Conservation (phyloP, 2,797 vertebrate species). For the Pteronotus mesoamericanus region DNA sequence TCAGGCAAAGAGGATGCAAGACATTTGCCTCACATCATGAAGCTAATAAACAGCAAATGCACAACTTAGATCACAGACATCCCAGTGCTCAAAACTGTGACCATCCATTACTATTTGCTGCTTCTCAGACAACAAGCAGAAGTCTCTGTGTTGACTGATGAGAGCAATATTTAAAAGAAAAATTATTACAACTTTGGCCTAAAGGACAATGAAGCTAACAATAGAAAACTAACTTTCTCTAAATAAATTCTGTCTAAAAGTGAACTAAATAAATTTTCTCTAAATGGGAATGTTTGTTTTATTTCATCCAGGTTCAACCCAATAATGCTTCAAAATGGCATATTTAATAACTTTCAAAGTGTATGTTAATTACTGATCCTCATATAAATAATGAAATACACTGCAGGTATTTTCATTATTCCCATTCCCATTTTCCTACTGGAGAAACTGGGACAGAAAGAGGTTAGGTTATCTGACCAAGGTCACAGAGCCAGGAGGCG, state of each 20-base stretch:
- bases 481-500: not conserved
- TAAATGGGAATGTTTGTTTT: conserved; percentile 11
- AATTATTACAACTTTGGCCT: not conserved
- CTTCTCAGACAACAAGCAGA: not conserved
- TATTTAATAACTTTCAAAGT: not conserved
- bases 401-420: not conserved
- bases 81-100: not conserved
- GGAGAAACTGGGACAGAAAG: not conserved
- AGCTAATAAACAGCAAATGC: not conserved
- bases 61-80: not conserved
- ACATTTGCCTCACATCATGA: not conserved
- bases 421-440: not conserved
- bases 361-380: not conserved
- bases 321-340: not conserved
- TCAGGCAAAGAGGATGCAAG: not conserved
- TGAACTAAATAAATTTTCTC: too few relatives aligned
- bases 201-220: not conserved
- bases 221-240: not conserved
- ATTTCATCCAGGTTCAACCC: not conserved
- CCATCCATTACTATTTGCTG: not conserved
- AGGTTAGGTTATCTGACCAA: not conserved
- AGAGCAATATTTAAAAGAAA: not conserved
- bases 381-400: not conserved
- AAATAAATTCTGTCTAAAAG: not conserved
- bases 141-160: not conserved